A percentile compares a stretch with the other conserved stretches of the same genome.
phyloP scores from a whole-genome alignment of 2,888 invertebrate genomes.

The Alcis repandata region DNA sequence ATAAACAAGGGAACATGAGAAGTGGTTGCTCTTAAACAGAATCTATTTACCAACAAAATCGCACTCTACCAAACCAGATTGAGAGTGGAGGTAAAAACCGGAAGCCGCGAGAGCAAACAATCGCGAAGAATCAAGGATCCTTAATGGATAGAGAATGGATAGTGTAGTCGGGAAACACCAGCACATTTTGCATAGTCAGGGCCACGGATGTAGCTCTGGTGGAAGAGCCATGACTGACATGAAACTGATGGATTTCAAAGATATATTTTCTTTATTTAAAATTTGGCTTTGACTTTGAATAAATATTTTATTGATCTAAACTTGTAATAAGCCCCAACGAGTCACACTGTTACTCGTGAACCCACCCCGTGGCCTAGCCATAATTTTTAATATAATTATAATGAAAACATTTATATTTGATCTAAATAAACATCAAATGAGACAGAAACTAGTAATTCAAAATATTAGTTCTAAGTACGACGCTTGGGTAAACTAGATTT shows the following conservation, averaged over 20 bases:
- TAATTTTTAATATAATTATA: too few species aligned
- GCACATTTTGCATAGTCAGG: conserved; percentile 79
- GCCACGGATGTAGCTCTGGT: conserved; percentile 43
- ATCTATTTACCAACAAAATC: conserved; percentile 5
- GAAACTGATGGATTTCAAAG: neutral
- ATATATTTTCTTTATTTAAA: too few species aligned
- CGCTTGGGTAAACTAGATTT: too few species aligned
- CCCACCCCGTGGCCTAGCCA: too few species aligned
- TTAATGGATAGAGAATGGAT: conserved; percentile 84
- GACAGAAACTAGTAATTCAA: too few species aligned
- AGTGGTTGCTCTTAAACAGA: neutral
- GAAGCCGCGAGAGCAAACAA: conserved; percentile 65
- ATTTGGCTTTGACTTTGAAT: too few species aligned
- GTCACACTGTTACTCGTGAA: too few species aligned
- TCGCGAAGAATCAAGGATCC: conserved; percentile 74
- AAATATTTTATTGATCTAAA: neutral
- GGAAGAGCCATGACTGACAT: conserved; percentile 48
- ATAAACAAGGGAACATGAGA: neutral
- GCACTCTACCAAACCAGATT: conserved; percentile 5
- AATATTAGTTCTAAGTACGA: too few species aligned
- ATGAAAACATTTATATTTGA: too few species aligned
- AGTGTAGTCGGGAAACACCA: conserved; percentile 71
- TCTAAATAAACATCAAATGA: too few species aligned
- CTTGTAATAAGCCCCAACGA: neutral
- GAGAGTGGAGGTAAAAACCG: conserved; percentile 23